phyloP scores from a whole-genome alignment of 2,797 vertebrate species.

The Semotilus atromaculatus region DNA sequence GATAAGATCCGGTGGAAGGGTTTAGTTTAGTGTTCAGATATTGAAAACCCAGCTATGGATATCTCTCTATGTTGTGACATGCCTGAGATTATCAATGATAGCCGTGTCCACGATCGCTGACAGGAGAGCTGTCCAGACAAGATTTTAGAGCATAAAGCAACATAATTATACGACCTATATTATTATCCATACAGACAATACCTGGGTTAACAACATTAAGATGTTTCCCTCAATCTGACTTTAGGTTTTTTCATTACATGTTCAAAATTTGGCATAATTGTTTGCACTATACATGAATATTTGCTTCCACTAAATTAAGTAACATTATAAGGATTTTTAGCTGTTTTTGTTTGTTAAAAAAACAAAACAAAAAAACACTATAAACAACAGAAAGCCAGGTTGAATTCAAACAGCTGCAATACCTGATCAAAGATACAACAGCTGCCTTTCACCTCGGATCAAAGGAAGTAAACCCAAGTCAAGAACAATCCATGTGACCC shows the following conservation, averaged over 20 bases:
- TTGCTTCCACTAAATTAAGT: background rate
- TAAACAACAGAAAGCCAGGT: no score
- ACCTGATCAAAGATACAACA: background rate
- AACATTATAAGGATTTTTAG: background rate
- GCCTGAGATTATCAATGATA: slow-evolving; percentile 24
- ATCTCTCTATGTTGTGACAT: slow-evolving; percentile 2
- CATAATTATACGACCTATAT: slow-evolving; percentile 7
- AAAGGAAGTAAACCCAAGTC: background rate
- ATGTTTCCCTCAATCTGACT: slow-evolving; percentile 30
- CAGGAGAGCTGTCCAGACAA: slow-evolving; percentile 23
- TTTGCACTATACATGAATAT: background rate
- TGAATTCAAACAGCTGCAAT: background rate
- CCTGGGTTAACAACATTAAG: background rate
- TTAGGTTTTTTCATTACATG: background rate
- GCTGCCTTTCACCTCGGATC: background rate
- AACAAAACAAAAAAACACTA: no score
- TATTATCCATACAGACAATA: slow-evolving; percentile 8
- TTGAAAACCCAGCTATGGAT: background rate
- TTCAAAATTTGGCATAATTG: background rate
- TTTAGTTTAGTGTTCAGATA: slow-evolving; percentile 1
- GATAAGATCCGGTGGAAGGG: slow-evolving; percentile 67
- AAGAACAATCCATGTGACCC: slow-evolving; percentile 42
- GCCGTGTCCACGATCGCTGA: slow-evolving; percentile 18
- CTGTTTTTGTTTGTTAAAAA: background rate
- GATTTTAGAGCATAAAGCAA: slow-evolving; percentile 18